A percentile compares a stretch with the other conserved stretches of the same genome.
Conservation (phyloP, 2,113 vertebrate species). For the Ovis canadensis region DNA sequence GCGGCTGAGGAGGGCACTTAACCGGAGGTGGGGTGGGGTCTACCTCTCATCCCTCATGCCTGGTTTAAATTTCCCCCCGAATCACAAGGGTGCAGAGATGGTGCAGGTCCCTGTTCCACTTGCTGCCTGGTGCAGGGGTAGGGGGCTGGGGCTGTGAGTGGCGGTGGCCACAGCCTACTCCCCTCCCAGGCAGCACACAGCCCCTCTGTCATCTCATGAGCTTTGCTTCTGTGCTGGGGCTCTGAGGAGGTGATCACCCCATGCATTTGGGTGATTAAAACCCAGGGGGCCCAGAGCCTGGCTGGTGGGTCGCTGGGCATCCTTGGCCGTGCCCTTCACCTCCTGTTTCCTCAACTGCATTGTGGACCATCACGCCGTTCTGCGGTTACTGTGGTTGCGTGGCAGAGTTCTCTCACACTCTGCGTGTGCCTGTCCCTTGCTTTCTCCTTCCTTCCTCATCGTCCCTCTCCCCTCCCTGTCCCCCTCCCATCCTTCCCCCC, state of each 20-base stretch:
- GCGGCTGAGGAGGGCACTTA: fast-evolving
- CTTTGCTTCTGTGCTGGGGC: too few relatives aligned
- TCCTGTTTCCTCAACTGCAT: fast-evolving
- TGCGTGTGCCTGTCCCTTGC: background rate
- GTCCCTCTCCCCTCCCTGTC: background rate
- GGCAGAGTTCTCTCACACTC: background rate
- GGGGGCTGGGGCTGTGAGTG: fast-evolving
- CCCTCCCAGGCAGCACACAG: fast-evolving
- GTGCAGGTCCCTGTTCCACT: fast-evolving
- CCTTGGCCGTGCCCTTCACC: fast-evolving
- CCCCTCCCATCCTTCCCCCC: fast-evolving
- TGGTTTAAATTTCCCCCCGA: background rate
- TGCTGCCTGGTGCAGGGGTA: too few relatives aligned
- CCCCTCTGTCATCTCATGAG: fast-evolving
- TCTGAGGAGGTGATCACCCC: fast-evolving
- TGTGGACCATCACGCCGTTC: fast-evolving
- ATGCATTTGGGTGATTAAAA: fast-evolving
- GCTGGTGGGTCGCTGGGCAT: too few relatives aligned
- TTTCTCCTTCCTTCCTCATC: background rate
- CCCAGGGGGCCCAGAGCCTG: background rate
- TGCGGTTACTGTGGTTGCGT: fast-evolving
- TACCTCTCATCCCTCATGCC: background rate
- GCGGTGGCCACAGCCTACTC: fast-evolving
- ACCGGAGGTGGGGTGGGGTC: fast-evolving
- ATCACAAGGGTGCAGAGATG: fast-evolving